Percentiles rank a stretch among this genome's conserved stretches.
These are phyloP conservation scores for Tetrao urogallus DNA, from an alignment of 2,113 vertebrate species.

Conservation along the genomic window DNA sequence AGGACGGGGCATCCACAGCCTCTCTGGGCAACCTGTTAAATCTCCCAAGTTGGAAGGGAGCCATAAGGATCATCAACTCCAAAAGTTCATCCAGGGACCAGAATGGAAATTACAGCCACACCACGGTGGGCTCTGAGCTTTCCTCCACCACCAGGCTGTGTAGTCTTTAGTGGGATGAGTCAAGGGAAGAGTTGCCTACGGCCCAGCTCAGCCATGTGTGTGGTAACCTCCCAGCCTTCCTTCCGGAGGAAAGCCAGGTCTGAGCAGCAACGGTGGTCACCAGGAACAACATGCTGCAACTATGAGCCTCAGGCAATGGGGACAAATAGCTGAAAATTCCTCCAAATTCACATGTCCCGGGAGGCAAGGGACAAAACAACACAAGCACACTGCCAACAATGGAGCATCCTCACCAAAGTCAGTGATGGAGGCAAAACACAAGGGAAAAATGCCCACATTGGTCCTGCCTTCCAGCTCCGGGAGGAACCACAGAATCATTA, in stretches of 20 bases:
- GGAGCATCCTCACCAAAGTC: not conserved
- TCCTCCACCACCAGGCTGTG: not conserved
- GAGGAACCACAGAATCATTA: not conserved
- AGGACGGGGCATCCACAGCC: too few species aligned
- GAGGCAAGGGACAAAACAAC: not conserved
- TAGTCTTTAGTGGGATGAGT: not conserved
- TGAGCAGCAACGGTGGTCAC: not conserved
- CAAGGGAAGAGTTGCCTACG: not conserved
- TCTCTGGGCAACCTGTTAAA: too few species aligned
- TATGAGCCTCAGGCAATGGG: not conserved
- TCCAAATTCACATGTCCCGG: not conserved
- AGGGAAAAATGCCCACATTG: not conserved
- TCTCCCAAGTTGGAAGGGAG: too few species aligned
- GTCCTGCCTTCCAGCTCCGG: not conserved
- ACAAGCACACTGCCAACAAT: accelerated
- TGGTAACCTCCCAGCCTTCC: not conserved
- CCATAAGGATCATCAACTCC: not conserved
- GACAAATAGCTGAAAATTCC: not conserved
- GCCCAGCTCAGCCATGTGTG: accelerated
- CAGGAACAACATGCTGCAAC: not conserved
- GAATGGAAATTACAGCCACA: not conserved
- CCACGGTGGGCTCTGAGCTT: not conserved
- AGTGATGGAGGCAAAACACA: accelerated
- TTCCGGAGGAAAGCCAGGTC: not conserved
- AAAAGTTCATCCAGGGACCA: not conserved